Evolutionary conservation across 2,888 invertebrate genomes (phyloP), one percentile per base, ranked within the genome.

Genomic region (Chalcis sispes): DNA sequence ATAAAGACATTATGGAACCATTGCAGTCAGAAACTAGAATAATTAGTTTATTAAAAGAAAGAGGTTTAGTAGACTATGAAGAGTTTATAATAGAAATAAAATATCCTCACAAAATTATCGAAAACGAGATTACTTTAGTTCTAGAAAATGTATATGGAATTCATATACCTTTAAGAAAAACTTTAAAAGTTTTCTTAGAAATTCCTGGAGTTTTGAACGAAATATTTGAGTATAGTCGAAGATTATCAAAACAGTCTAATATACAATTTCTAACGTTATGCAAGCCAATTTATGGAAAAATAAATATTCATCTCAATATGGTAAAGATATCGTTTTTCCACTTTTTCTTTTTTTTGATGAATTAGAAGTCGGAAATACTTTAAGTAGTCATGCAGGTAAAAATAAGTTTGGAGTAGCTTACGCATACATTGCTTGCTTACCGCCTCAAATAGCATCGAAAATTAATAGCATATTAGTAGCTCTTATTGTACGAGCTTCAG

Each of bases 361-460:
- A n/a, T n/a, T n/a, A n/a, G n/a, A n/a, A n/a, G n/a, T n/a, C n/a
- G n/a, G n/a, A n/a, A n/a, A n/a, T n/a, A n/a, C n/a, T n/a, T n/a
- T n/a, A n/a, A n/a, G n/a, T n/a, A n/a, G n/a, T n/a, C n/a, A n/a
- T n/a, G n/a, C n/a, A n/a, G n/a, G n/a, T n/a, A n/a, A n/a, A n/a
- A n/a, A n/a, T n/a, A n/a, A n/a, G n/a, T n/a, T n/a, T n/a, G n/a
- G n/a, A n/a, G n/a, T n/a, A n/a, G n/a, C n/a, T n/a, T n/a, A n/a
- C n/a, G n/a, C n/a, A 58, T n/a, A n/a, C n/a, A 61, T 42, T 32
- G 61, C 40, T 5, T 61, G 61, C 23, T 20, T 61, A 18, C 61
- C 61, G 10, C 20, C 20, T 8, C 15, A 20, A 1, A 23, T 61
- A 40, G 20, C 36, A 13, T 40, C 61, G 7, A 40, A 40, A 23